Evolutionary conservation across 2,888 invertebrate species (phyloP).

Genomic region (Omphaloscelis lunosa): DNA sequence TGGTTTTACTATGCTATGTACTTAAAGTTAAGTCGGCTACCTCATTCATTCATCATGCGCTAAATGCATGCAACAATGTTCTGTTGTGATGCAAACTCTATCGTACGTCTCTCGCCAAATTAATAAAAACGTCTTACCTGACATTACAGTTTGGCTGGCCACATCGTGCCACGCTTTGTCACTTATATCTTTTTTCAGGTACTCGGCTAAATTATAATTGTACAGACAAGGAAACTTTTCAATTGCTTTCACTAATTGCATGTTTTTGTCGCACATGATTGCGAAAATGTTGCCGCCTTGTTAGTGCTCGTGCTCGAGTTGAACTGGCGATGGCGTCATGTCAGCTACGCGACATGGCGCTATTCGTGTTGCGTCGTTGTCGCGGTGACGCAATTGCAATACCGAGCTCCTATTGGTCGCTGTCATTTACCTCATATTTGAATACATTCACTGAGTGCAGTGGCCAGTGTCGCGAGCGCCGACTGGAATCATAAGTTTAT

Average conservation of each 20-base stretch:
- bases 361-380: constrained; percentile 69
- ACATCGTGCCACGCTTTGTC: constrained; percentile 76
- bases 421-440: constrained; percentile 43
- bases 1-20: background rate
- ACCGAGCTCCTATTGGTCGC: constrained; percentile 50
- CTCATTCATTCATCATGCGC: background rate
- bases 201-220: constrained; percentile 71
- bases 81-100: background rate
- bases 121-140: constrained; percentile 66
- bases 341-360: constrained; percentile 71
- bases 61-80: background rate
- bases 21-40: background rate
- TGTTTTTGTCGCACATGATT: constrained; percentile 73
- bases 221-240: constrained; percentile 74
- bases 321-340: constrained; percentile 64
- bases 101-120: background rate
- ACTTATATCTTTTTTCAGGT: constrained; percentile 73
- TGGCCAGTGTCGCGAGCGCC: constrained; percentile 49
- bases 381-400: constrained; percentile 68
- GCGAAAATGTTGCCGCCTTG: constrained; percentile 44
- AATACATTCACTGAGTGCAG: constrained; percentile 42
- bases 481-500: constrained; percentile 24
- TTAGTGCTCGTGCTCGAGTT: constrained; percentile 44
- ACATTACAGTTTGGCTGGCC: constrained; percentile 66
- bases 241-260: constrained; percentile 70